Evolutionary conservation across 1,140 invertebrate species (phyloP), one percentile per base, ranked within the genome.

Genomic region (Diachasmimorpha longicaudata): DNA sequence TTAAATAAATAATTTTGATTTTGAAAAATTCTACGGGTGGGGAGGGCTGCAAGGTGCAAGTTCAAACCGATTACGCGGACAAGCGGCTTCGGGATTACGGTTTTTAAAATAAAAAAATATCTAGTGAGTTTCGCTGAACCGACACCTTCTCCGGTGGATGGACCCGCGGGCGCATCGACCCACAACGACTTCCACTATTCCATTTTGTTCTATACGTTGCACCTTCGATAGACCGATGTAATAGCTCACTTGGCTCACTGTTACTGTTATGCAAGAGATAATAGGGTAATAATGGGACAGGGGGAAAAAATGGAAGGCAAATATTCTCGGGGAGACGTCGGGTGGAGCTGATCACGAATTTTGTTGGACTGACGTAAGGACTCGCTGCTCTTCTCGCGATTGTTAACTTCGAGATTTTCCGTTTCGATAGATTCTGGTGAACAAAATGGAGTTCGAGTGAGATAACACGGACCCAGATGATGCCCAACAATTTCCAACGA

Each of bases 241-340:
- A 63, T 63, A 63, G 58, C 58, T 63, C 58, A 63, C 58, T 63
- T 25, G 58, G 81, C 81, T 84, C 81, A 77, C 81, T 84, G 82
- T 86, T 86, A 86, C 85, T 85, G 82, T 87, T 87, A 86, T 85
- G 86, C 85, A 87, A 87, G 82, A 83, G 82, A 86, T 87, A 87
- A 87, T 87, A 84, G 82, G 83, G 76, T 85, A 87, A 87, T 87
- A 85, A 87, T 87, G 85, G 82, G 81, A 66, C 83, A 79, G 80
- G 82, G 74, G 36, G 21, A 73, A 39, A 70, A 70, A 36, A 42
- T 63, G 25, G 14, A 63, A 25, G 23, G 58, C 58, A 63, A 63
- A 63, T 63, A 63, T 63, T 63, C 23, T 63, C 8, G 66, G 82
- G 81, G 86, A 85, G 81, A 77, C 79, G 77, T 79, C 84, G 85